Conservation (phyloP, 2,888 invertebrate species). For the Orchesellides sinensis region DNA sequence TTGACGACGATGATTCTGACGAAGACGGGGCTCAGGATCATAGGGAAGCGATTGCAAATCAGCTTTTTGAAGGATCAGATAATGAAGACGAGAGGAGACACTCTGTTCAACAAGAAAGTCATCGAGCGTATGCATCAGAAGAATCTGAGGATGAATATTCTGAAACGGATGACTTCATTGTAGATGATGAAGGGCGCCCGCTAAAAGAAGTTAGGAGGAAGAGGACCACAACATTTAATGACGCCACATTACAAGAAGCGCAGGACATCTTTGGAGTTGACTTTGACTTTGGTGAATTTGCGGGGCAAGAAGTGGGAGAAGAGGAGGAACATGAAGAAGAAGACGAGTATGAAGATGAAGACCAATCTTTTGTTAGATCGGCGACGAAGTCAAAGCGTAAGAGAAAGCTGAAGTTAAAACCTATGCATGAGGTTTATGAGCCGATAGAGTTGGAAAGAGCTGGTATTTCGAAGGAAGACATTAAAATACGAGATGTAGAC, state of each 20-base stretch:
- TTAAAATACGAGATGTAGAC: constrained; percentile 91
- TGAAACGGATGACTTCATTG: constrained; percentile 97
- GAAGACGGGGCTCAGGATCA: constrained; percentile 88
- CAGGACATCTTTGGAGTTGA: constrained; percentile 99
- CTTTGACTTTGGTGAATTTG: constrained; percentile 95
- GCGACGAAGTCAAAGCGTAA: constrained; percentile 79
- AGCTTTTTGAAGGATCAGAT: constrained; percentile 91
- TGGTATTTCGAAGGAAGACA: constrained; percentile 95
- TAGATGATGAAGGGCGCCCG: constrained; percentile 95
- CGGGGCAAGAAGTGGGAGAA: constrained; percentile 90
- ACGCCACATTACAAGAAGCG: constrained; percentile 96
- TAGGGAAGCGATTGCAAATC: constrained; percentile 87
- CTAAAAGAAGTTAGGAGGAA: constrained; percentile 89
- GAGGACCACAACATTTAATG: constrained; percentile 88
- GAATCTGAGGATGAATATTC: constrained; percentile 88
- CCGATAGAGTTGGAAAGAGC: constrained; percentile 97
- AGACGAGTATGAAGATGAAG: constrained; percentile 81
- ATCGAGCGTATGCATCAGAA: constrained; percentile 84
- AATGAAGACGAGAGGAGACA: constrained; percentile 85
- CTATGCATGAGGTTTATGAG: constrained; percentile 96
- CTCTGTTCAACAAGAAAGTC: constrained; percentile 73
- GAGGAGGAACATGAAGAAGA: constrained; percentile 88
- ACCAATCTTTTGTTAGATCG: no score
- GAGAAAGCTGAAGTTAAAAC: constrained; percentile 88
- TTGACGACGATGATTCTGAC: constrained; percentile 94